Evolutionary conservation across 2,113 vertebrate species (phyloP).

Genomic region (Daphoenositta chrysoptera): DNA sequence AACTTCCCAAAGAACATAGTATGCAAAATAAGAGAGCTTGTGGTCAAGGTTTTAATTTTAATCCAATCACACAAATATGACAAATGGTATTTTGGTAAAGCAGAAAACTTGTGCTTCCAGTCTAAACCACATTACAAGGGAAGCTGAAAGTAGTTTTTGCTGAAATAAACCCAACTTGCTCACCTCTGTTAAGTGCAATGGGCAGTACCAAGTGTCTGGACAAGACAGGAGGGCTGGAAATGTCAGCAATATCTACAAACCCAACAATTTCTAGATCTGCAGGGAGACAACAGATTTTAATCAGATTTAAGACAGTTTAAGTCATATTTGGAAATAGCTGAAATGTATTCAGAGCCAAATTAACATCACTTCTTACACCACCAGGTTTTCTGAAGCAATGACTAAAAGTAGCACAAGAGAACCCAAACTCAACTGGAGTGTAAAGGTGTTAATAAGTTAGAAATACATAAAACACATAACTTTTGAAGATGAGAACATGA

Average conservation of each 20-base stretch:
- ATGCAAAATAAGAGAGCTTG: not conserved
- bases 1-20: not conserved
- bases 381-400: not conserved
- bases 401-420: not conserved
- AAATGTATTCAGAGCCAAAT: not conserved
- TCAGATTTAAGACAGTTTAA: not conserved
- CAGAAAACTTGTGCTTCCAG: not conserved
- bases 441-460: not conserved
- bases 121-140: not conserved
- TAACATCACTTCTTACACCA: not conserved
- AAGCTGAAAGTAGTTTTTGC: not conserved
- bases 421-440: not conserved
- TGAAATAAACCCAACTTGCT: constrained; percentile 19
- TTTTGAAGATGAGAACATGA: not conserved
- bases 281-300: not conserved
- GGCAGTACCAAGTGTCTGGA: constrained; percentile 95
- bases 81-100: not conserved
- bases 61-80: not conserved
- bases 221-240: constrained; percentile 94
- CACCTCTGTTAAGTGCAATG: constrained; percentile 96
- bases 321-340: not conserved
- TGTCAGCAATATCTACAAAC: constrained; percentile 97
- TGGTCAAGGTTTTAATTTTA: not conserved
- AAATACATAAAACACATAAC: not conserved
- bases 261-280: constrained; percentile 95